Percentiles rank a stretch among this genome's conserved stretches.
phyloP scores from a whole-genome alignment of 2,113 vertebrate genomes.

The Mesoclemmys tuberculata region DNA sequence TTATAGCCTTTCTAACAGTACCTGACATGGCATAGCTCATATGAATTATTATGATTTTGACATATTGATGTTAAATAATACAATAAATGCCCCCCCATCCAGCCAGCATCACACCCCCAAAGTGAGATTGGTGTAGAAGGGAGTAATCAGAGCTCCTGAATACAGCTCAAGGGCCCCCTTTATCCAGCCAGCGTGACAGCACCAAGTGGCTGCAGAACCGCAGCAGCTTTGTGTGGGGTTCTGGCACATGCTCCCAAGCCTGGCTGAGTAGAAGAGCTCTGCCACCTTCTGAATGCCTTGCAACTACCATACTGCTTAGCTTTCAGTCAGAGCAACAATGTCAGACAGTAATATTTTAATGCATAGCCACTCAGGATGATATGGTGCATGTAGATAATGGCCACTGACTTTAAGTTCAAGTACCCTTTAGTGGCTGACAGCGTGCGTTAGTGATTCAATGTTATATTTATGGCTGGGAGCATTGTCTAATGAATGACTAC shows the following conservation, averaged over 20 bases:
- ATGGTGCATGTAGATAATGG: neutral
- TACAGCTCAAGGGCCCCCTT: too few relatives aligned
- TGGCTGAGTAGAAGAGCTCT: neutral
- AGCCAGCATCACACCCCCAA: too few relatives aligned
- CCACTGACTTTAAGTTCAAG: neutral
- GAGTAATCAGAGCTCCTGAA: too few relatives aligned
- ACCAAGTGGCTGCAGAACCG: rapidly evolving
- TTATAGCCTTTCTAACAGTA: too few relatives aligned
- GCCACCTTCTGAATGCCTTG: neutral
- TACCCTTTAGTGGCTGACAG: neutral
- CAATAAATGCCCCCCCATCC: too few relatives aligned
- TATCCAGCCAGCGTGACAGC: too few relatives aligned
- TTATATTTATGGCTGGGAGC: constrained; percentile 31
- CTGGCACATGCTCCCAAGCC: neutral
- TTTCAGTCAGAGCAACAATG: neutral
- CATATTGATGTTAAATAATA: too few relatives aligned
- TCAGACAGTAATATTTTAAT: neutral
- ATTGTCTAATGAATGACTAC: constrained; percentile 34
- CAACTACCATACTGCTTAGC: neutral
- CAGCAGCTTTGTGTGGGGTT: neutral
- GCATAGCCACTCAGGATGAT: neutral
- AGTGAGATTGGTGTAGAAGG: too few relatives aligned
- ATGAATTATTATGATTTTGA: too few relatives aligned
- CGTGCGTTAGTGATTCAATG: neutral
- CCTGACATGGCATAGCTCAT: too few relatives aligned